Base-by-base conservation (phyloP, 2,113 vertebrate genomes). In the Tautogolabrus adspersus region DNA sequence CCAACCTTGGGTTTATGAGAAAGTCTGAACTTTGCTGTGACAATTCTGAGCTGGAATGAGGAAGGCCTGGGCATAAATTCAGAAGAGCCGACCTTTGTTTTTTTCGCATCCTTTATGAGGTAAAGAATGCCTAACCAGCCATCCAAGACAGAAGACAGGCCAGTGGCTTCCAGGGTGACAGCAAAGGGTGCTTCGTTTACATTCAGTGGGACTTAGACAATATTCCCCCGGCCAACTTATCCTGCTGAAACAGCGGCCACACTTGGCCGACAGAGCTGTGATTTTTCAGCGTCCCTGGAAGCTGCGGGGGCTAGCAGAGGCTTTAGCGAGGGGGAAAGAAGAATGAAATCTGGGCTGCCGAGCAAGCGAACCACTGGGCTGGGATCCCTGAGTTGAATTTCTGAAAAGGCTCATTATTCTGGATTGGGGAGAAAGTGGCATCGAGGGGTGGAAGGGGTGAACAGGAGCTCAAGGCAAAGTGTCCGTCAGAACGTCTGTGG, bases 391-490 rank as follows among this genome's bases (percentile, higher is more conserved):
- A 88, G 88, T 83, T 84, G 90, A 93, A 90, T 91, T 86, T 88
- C 82, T 85, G 90, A 91, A 52, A 89, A 91, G 89, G 86, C 85
- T 88, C 79, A 90, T 94, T 92, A 92, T 92, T 90, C 89, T 60
- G 81, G 79, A 87, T 65, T 38, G 75, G 77, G 81, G 66, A 81
- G 78, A 56, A 78, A 88, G 85, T 86, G 75, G 84, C 81, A 87
- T 81, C 73, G 86, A 88, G 80, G 87, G 84, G 82, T 81, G 66
- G 83, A 88, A 79, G 79, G 83, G 82, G 83, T 83, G 88, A 85
- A 88, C 82, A 81, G 89, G 82, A 86, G 90, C 87, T 88, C 66
- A 83, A 81, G 83, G 85, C 63, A 46, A 73, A 89, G 81, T 83
- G 90, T 90, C 91, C 81, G 49, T 92, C 90, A 92, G 84, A 91